These are phyloP conservation scores for Oryctes rhinoceros DNA, from an alignment of 1,140 invertebrate genomes.

Conservation along the genomic window DNA sequence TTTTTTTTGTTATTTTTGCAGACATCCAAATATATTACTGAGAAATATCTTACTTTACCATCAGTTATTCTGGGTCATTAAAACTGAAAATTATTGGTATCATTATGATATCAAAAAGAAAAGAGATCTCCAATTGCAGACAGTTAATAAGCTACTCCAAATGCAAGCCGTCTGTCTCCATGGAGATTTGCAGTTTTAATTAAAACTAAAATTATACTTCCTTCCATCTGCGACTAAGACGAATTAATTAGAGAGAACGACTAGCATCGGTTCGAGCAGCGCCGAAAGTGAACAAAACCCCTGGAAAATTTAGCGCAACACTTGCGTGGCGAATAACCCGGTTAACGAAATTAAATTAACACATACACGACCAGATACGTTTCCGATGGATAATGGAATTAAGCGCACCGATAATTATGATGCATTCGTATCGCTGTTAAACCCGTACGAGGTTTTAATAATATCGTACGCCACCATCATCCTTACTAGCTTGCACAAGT, in stretches of 20 bases:
- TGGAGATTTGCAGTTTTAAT: neutral
- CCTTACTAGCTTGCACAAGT: too few relatives aligned
- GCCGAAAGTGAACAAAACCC: neutral
- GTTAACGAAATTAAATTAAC: conserved; percentile 18
- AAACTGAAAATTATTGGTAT: too few relatives aligned
- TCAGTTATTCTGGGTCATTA: too few relatives aligned
- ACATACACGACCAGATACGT: neutral
- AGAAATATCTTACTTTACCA: too few relatives aligned
- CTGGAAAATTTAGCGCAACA: conserved; percentile 12
- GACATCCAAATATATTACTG: too few relatives aligned
- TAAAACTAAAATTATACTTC: neutral
- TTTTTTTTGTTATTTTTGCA: too few relatives aligned
- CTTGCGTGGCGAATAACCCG: neutral
- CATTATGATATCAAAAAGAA: too few relatives aligned
- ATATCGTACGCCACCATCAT: neutral
- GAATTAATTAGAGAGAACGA: conserved; percentile 1
- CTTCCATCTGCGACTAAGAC: neutral
- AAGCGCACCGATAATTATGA: neutral
- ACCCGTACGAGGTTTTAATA: neutral
- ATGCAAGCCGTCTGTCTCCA: neutral
- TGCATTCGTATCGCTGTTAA: neutral
- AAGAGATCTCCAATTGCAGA: too few relatives aligned
- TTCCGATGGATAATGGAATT: conserved; percentile 24
- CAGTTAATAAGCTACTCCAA: too few relatives aligned
- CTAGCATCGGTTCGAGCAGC: too few relatives aligned